Base-by-base conservation (phyloP, 2,797 vertebrate genomes). In the Selene dorsalis region DNA sequence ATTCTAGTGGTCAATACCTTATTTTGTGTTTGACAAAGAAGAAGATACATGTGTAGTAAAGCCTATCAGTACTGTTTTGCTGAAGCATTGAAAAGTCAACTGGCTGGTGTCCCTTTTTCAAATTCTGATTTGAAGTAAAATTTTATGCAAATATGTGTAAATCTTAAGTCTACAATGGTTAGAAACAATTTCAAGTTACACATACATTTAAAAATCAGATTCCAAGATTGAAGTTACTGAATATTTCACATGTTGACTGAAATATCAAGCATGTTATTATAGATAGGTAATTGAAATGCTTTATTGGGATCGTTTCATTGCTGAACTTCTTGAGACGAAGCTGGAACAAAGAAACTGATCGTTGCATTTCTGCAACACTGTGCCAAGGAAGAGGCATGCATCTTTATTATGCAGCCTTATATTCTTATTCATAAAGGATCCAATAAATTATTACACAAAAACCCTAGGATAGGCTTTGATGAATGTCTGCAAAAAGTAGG, bases 21-120 rank as follows among this genome's bases (percentile, higher is more conserved):
- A 26, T n/a, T 79, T 39, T 63, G 10, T 68, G 38, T 58, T 43
- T 30, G 24, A 18, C 8, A 56, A 68, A 83, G 30, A 68, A 56
- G 4, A 8, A 38, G 53, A 3, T 20, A 43, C 20, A 78, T 50
- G 41, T 22, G 56, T 17, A 16, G 13, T 35, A 52, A 75, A 58
- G 43, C 10, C 55, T 3, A 14, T 14, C 24, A 20, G 0, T 45
- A 35, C 41, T 28, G 47, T 61, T 73, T 32, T 52, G 16, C 38
- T 18, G 24, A 2, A 18, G 16, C 56, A 61, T 13, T 20, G 0
- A 53, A 58, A 28, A 64, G 24, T 26, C 17, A 60, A 13, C 17
- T 24, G 35, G 18, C 35, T 30, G 22, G 38, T 72, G 38, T 41
- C 30, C 9, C 9, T 20, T n/a, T 4, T n/a, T 50, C 20, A 28